A percentile compares a stretch with the other conserved stretches of the same genome.
Conservation (phyloP, 2,113 vertebrate genomes). For the Sturnira hondurensis region DNA sequence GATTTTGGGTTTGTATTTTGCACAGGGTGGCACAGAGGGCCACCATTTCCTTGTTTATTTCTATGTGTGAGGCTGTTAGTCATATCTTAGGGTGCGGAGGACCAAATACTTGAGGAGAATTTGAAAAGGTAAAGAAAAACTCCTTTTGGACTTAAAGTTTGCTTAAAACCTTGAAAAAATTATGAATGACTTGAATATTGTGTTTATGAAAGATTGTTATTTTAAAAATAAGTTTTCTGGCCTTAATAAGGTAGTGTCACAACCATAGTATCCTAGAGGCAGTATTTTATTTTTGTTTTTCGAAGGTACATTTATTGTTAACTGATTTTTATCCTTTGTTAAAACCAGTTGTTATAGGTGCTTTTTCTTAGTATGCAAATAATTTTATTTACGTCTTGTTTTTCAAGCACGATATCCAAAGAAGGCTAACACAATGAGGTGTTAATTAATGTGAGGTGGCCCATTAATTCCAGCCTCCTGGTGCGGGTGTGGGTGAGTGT, state of each 20-base stretch:
- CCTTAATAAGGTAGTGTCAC: neutral
- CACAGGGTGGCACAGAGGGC: neutral
- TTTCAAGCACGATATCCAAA: neutral
- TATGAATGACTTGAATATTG: neutral
- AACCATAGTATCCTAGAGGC: slow-evolving; percentile 1
- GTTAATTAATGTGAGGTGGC: too few species aligned
- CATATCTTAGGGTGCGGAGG: neutral
- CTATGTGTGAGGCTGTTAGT: neutral
- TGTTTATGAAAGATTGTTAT: slow-evolving; percentile 11
- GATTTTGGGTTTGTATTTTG: neutral
- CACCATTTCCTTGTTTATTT: neutral
- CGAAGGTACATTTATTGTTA: slow-evolving; percentile 29
- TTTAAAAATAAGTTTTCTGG: slow-evolving; percentile 47
- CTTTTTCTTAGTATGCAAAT: neutral
- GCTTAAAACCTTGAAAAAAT: neutral
- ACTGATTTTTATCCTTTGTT: slow-evolving; percentile 66
- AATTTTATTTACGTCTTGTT: slow-evolving; percentile 16
- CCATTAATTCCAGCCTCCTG: neutral
- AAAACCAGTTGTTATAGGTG: neutral
- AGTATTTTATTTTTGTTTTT: neutral
- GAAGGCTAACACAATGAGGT: neutral
- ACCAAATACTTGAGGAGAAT: neutral
- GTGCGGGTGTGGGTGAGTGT: neutral
- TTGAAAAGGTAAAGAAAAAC: neutral
- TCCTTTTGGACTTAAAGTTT: neutral